Base-by-base conservation (phyloP, 1,140 invertebrate species). In the Colletes latitarsis region DNA sequence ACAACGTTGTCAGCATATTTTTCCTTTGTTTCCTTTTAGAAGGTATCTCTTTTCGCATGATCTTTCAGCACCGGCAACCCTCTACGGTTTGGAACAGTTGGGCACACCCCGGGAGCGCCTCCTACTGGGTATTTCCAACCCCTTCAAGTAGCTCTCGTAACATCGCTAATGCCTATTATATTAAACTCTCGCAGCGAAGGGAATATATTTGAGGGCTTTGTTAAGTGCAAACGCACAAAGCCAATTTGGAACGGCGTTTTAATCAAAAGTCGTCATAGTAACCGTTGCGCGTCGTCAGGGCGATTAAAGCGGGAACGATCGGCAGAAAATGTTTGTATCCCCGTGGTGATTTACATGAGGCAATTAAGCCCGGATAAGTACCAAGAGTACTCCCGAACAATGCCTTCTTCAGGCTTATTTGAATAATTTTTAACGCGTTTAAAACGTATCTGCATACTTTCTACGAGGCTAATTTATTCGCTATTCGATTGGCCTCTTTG, bases 181-280 rank as follows among this genome's bases (percentile, higher is more conserved):
- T 81, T 81, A 86, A 86, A 83, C 70, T 78, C 68, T 78, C 15
- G 43, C 60, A 41, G 63, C 53, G 69, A 69, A 71, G 77, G 77
- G 84, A 64, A 58, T 41, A 77, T 57, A 49, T 55, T 70, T 67
- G 64, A 80, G 73, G 73, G 69, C 71, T 75, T 85, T 74, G 73
- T 83, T 73, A 80, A 87, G 81, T 83, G 84, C 84, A 82, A 87
- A 81, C 82, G 84, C 67, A 83, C 81, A 87, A 87, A 83, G 85
- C 77, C 81, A 87, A 86, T 86, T 86, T 81, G 77, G 74, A 77
- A 74, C 72, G 77, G 62, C 60, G 60, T 70, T 83, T 83, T 82
- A 83, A 86, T 86, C 85, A 87, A 86, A 87, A 86, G 81, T 87
- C 77, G 84, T 86, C 85, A 67, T 83, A 81, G 84, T 85, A 81